These are phyloP conservation scores for Bergia puertoricense DNA, from an alignment of 92 coral and sea anemone species.

Conservation along the genomic window DNA sequence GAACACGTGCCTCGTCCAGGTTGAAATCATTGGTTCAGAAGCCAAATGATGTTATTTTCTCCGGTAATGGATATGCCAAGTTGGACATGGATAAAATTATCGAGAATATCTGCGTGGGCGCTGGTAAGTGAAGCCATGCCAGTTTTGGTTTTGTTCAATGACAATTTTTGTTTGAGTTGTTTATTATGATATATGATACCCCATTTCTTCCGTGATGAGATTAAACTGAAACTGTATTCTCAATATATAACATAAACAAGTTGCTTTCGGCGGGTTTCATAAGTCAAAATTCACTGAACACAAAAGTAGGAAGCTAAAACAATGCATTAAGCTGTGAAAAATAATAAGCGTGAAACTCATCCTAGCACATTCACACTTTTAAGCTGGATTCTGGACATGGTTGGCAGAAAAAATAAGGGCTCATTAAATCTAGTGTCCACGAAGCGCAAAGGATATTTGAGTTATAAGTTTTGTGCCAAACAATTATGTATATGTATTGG, in stretches of 20 bases:
- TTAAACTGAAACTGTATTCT: no score
- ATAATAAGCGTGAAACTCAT: no score
- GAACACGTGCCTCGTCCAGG: slow-evolving; percentile 37
- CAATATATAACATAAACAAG: background rate
- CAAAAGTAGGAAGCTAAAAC: background rate
- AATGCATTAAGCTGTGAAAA: background rate
- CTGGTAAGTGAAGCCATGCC: background rate
- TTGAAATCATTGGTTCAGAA: slow-evolving; percentile 42
- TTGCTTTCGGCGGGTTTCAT: background rate
- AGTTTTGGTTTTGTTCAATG: background rate
- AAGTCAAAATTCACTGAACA: background rate
- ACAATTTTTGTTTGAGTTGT: background rate
- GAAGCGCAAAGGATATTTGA: no score
- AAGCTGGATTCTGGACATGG: no score
- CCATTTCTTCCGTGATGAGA: background rate
- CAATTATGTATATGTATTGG: no score
- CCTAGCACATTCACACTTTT: no score
- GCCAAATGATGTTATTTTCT: slow-evolving; percentile 30
- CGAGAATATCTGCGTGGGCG: slow-evolving; percentile 13
- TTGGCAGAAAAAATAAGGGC: no score
- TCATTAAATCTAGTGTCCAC: no score
- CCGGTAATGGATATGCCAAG: background rate
- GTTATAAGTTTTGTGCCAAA: no score
- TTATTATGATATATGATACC: background rate
- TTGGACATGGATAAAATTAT: background rate